Base-by-base conservation (phyloP, 2,797 vertebrate species). In the Triplophysa bombifrons region DNA sequence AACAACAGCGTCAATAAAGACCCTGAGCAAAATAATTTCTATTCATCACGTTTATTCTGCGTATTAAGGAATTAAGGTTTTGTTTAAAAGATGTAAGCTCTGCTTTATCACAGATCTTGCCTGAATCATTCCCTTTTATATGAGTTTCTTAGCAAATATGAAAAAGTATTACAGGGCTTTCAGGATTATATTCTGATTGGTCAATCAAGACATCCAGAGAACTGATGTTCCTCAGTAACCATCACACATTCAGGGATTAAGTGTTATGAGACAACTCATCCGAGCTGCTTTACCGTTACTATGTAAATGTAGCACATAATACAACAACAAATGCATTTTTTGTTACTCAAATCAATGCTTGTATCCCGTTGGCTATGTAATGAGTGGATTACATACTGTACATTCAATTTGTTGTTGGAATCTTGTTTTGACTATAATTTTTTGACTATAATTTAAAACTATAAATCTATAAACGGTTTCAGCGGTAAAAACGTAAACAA, bases 71-170 rank as follows among this genome's bases (percentile, higher is more conserved):
- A 51, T 64, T 50, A 34, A 48, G 14, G 13, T 53, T 5, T 65
- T 65, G 30, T 53, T 75, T 51, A 17, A 11, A 64, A 64, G 30
- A 65, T 41, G 30, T 65, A 65, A 65, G 63, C 63, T 65, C 30
- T 65, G 17, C 17, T 65, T 65, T 65, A 38, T 25, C n/a, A 25
- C 48, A 75, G n/a, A 65, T 65, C 34, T 17, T 65, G 34, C 34
- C 13, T 38, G 30, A 38, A n/a, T 41, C 19, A 65, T 41, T 65
- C 17, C 63, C 19, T 10, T 38, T 65, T 41, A 41, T n/a, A 9
- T 38, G 34, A 10, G 34, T 38, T 65, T 1, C 34, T 41, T n/a
- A 4, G 63, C 63, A 41, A 65, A 65, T 65, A 20, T 65, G 17
- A 41, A 41, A n/a, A 41, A 16, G 2, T 16, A 61, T 34, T 27